These are phyloP conservation scores for Menidia beryllina DNA, from an alignment of 2,113 vertebrate genomes.

Conservation along the genomic window DNA sequence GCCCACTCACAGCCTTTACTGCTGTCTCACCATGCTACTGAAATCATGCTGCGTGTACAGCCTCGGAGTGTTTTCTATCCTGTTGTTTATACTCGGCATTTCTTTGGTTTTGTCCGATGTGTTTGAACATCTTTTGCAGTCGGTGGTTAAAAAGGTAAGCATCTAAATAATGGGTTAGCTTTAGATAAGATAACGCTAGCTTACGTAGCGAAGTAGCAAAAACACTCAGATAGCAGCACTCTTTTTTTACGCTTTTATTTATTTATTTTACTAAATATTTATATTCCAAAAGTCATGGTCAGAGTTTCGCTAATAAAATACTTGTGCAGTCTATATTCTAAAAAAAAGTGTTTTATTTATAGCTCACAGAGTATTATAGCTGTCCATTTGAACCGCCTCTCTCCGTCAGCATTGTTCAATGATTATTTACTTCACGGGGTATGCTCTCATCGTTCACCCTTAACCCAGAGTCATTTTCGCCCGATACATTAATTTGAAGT, in stretches of 20 bases:
- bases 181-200: neutral
- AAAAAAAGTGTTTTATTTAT: too few relatives aligned
- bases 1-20: neutral
- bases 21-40: slow-evolving; percentile 44
- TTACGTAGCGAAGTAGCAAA: neutral
- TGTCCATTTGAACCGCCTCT: too few relatives aligned
- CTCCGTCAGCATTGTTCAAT: neutral
- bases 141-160: slow-evolving; percentile 75
- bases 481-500: too few relatives aligned
- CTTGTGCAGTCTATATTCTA: too few relatives aligned
- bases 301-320: too few relatives aligned
- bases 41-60: slow-evolving; percentile 76
- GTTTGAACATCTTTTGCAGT: slow-evolving; percentile 70
- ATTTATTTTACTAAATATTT: too few relatives aligned
- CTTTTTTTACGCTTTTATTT: too few relatives aligned
- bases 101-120: slow-evolving; percentile 69
- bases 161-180: neutral
- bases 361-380: too few relatives aligned
- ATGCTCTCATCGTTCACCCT: neutral
- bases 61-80: slow-evolving; percentile 66
- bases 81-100: slow-evolving; percentile 76
- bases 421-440: neutral
- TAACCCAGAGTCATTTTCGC: too few relatives aligned
- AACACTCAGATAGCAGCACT: too few relatives aligned
- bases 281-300: too few relatives aligned